Percentiles rank a stretch among this genome's conserved stretches.
Evolutionary conservation across 2,113 vertebrate species (phyloP).

Genomic region (Porphyrio hochstetteri): DNA sequence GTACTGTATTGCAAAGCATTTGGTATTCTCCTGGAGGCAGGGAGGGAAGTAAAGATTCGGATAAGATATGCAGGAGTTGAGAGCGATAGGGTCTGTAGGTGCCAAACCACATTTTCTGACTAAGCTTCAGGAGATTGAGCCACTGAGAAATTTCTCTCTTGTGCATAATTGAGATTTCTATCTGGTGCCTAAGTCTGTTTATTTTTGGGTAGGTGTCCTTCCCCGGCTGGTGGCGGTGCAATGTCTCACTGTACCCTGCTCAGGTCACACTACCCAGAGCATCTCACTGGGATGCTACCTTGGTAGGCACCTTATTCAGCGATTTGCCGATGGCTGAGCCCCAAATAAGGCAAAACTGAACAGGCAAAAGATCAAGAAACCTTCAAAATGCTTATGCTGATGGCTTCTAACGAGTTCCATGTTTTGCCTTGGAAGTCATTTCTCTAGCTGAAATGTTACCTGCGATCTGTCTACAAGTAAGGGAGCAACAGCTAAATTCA

Average conservation of each 20-base stretch:
- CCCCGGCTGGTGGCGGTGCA: background rate
- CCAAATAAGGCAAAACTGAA: background rate
- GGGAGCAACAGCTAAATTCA: background rate
- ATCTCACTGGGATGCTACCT: rapidly evolving
- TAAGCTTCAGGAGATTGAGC: background rate
- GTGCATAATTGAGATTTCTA: background rate
- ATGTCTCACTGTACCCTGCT: background rate
- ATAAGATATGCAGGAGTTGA: background rate
- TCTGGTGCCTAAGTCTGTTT: rapidly evolving
- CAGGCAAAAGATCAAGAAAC: slow-evolving; percentile 43
- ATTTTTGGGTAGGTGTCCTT: background rate
- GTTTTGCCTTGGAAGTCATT: slow-evolving; percentile 12
- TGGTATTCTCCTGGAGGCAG: slow-evolving; percentile 5
- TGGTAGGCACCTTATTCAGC: background rate
- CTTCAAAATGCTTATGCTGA: slow-evolving; percentile 21
- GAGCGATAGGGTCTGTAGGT: background rate
- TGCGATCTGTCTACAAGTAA: background rate
- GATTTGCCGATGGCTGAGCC: slow-evolving; percentile 7
- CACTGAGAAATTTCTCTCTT: background rate
- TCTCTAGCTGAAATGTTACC: background rate
- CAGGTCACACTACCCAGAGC: rapidly evolving
- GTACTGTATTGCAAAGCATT: background rate
- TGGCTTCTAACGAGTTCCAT: background rate
- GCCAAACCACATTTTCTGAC: slow-evolving; percentile 12
- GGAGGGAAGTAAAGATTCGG: background rate